A percentile compares a stretch with the other conserved stretches of the same genome.
These are phyloP conservation scores for Stratiomys singularior DNA, from an alignment of 2,888 invertebrate genomes.

Conservation along the genomic window DNA sequence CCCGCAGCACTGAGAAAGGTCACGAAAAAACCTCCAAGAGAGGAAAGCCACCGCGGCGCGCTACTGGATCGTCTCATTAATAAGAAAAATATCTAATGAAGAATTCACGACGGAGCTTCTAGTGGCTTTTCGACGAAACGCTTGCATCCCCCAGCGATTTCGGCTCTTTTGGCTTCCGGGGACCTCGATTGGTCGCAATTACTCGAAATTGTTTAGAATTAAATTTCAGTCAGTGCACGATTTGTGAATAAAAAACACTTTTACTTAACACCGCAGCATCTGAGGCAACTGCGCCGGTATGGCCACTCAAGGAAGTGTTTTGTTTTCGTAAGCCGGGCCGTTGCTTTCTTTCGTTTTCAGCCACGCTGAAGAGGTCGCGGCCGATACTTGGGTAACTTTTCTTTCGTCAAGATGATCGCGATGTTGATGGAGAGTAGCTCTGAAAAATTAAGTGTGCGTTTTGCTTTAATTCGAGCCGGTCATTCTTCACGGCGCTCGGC, in stretches of 20 bases:
- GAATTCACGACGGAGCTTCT: constrained; percentile 40
- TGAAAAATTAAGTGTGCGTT: constrained; percentile 20
- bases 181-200: constrained; percentile 33
- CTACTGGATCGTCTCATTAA: constrained; percentile 35
- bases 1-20: constrained; percentile 47
- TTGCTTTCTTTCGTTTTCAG: constrained; percentile 38
- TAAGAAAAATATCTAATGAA: constrained; percentile 10
- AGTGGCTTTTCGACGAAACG: constrained; percentile 25
- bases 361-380: constrained; percentile 6
- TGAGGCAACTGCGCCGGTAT: background rate
- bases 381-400: background rate
- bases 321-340: constrained; percentile 16
- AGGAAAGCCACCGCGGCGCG: constrained; percentile 44
- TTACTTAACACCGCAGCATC: constrained; percentile 30
- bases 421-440: constrained; percentile 1
- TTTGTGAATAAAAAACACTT: constrained; percentile 49
- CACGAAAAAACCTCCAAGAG: constrained; percentile 52
- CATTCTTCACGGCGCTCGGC: background rate
- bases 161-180: constrained; percentile 39
- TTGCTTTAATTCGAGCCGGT: constrained; percentile 30
- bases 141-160: background rate
- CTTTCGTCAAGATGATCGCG: background rate
- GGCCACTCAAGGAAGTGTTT: constrained; percentile 33
- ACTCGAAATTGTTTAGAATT: constrained; percentile 47
- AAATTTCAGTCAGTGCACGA: constrained; percentile 49